Conservation (phyloP, 2,113 vertebrate species). For the Indri indri region DNA sequence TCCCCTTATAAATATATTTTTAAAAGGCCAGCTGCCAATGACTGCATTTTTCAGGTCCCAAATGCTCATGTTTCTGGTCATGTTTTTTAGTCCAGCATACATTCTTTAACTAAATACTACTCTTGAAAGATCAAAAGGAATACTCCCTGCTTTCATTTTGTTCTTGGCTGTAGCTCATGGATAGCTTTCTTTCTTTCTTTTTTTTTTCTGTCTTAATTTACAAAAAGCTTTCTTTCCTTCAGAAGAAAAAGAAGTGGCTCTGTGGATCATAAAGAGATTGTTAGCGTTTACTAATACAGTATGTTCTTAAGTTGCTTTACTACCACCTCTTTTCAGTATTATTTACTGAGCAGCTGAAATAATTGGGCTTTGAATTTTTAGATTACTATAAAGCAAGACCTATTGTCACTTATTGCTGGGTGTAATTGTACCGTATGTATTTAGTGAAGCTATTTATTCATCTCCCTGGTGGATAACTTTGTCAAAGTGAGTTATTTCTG, state of each 20-base stretch:
- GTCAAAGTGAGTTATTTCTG: constrained; percentile 62
- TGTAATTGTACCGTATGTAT: constrained; percentile 70
- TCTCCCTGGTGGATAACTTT: constrained; percentile 63
- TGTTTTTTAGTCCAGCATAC: constrained; percentile 57
- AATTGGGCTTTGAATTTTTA: constrained; percentile 73
- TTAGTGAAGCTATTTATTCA: constrained; percentile 73
- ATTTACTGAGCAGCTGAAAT: constrained; percentile 72
- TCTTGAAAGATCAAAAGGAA: constrained; percentile 70
- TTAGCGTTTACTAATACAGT: constrained; percentile 62
- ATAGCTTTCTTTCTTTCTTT: neutral
- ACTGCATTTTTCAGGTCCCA: constrained; percentile 17
- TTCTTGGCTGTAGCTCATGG: constrained; percentile 67
- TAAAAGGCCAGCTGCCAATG: constrained; percentile 36
- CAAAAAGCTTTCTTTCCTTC: constrained; percentile 46
- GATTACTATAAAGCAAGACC: constrained; percentile 72
- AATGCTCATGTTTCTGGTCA: constrained; percentile 51
- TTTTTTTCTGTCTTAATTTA: constrained; percentile 39
- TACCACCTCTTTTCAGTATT: constrained; percentile 30
- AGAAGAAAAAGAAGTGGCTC: constrained; percentile 63
- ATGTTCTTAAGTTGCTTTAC: constrained; percentile 63
- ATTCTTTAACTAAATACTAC: constrained; percentile 72
- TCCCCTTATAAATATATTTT: constrained; percentile 35
- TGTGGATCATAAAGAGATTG: constrained; percentile 61
- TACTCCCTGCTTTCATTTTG: constrained; percentile 73
- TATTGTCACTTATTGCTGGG: constrained; percentile 71